Evolutionary conservation across 2,797 vertebrate species (phyloP).

Genomic region (Miichthys miiuy): DNA sequence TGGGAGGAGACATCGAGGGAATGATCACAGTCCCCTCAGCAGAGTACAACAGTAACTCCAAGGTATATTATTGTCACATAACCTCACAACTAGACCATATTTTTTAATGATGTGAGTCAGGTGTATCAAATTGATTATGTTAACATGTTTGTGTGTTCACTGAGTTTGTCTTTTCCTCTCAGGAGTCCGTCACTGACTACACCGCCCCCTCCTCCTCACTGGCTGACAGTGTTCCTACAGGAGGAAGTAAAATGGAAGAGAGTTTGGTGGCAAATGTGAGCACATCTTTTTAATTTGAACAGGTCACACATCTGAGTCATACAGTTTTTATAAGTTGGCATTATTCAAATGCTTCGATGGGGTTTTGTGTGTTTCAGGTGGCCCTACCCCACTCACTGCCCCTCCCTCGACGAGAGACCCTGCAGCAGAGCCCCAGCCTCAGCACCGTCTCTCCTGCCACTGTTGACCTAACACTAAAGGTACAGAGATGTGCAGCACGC

Average conservation of each 20-base stretch:
- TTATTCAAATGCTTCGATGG: neutral
- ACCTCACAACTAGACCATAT: neutral
- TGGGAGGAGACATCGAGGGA: slow-evolving; percentile 93
- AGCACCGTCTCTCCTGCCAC: slow-evolving; percentile 98
- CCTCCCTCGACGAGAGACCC: slow-evolving; percentile 94
- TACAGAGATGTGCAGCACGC: slow-evolving; percentile 58
- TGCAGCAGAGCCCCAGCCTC: slow-evolving; percentile 96
- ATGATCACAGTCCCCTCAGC: slow-evolving; percentile 96
- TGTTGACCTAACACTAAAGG: slow-evolving; percentile 98
- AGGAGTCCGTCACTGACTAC: slow-evolving; percentile 99
- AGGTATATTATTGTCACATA: slow-evolving; percentile 81
- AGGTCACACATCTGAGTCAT: neutral
- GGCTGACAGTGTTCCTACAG: slow-evolving; percentile 92
- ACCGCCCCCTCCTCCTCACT: slow-evolving; percentile 95
- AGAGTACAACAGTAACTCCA: slow-evolving; percentile 92
- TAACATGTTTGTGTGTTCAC: too few species aligned
- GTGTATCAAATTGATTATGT: too few species aligned
- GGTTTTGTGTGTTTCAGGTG: slow-evolving; percentile 85
- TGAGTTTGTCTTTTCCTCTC: slow-evolving; percentile 20
- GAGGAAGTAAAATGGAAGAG: slow-evolving; percentile 95
- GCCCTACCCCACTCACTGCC: slow-evolving; percentile 95
- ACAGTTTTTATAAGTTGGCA: neutral
- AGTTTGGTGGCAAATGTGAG: slow-evolving; percentile 96
- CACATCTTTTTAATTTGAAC: slow-evolving; percentile 14
- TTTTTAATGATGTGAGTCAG: neutral